Evolutionary conservation across 2,888 invertebrate genomes (phyloP).

Genomic region (Congeria kusceri): DNA sequence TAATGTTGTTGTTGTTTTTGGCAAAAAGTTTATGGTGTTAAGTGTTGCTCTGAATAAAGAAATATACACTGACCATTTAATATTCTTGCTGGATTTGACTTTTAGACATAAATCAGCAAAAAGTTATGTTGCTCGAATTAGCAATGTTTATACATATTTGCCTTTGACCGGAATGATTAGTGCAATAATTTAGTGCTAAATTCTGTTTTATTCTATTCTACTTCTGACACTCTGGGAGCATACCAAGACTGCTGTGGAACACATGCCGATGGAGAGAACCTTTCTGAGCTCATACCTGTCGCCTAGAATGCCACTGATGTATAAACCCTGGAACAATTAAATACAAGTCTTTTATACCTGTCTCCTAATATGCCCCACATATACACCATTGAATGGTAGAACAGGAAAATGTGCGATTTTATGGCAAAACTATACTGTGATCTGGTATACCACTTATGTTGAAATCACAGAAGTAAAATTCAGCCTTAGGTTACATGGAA

Average conservation of each 20-base stretch:
- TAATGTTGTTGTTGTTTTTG: too few relatives aligned
- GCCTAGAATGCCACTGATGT: slow-evolving; percentile 86
- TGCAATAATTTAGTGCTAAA: too few relatives aligned
- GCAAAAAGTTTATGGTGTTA: too few relatives aligned
- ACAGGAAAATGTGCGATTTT: background rate
- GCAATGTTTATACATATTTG: background rate
- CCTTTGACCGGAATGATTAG: background rate
- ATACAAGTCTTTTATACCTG: too few relatives aligned
- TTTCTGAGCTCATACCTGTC: slow-evolving; percentile 85
- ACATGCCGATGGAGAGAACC: slow-evolving; percentile 86
- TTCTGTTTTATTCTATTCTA: background rate
- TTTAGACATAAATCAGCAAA: too few relatives aligned
- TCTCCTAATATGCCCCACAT: too few relatives aligned
- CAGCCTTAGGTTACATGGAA: too few relatives aligned
- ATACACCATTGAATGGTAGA: background rate
- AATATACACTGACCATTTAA: background rate
- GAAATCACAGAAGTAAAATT: too few relatives aligned
- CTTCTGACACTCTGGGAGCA: slow-evolving; percentile 54
- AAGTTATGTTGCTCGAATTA: too few relatives aligned
- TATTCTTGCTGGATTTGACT: background rate
- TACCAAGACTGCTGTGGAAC: slow-evolving; percentile 85
- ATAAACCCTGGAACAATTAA: slow-evolving; percentile 83
- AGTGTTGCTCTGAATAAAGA: background rate
- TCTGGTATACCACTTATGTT: too few relatives aligned
- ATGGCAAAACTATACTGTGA: too few relatives aligned